Base-by-base conservation (phyloP, 1,140 invertebrate species). In the Frieseomelitta varia region DNA sequence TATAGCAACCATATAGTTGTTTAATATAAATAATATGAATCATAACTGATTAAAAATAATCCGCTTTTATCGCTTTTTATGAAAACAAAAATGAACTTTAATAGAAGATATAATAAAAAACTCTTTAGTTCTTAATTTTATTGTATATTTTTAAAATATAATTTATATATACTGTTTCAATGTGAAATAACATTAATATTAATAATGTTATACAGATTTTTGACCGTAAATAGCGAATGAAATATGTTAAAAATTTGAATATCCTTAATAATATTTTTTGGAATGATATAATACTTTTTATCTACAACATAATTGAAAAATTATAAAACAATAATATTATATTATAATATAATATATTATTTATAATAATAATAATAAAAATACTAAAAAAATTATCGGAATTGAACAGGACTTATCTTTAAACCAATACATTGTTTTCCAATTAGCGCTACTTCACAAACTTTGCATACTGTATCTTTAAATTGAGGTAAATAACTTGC, bases 361-460 rank as follows among this genome's bases (percentile, higher is more conserved):
- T 61, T 4, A 47, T 58, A n/a, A n/a, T n/a, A 74, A 67, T n/a
- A 53, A 77, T 58, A n/a, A 69, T 58, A 55, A 56, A 63, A 55
- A 11, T 74, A 68, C 39, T 47, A 0, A 75, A 63, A 81, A 85
- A 88, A 63, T 94, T 95, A 96, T 91, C 95, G 95, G 93, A 97
- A 97, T 91, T 97, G 96, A 85, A 97, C 91, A 15, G 96, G 95
- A 93, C 97, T 98, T 93, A 99, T 98, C 92, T 97, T 96, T 53
- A 99, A 95, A 27, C 98, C 99, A 84, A 97, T 96, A 71, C 96
- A 97, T 91, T 99, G 98, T 94, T 98, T 99, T 10, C 98, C 99
- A 81, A 99, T 97, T 94, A 99, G 97, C 2, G 99, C 97, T 39
- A 99, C 98, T 90, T 97, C 96, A 90, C 98, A 99, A 39, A 98